phyloP scores from a whole-genome alignment of 2,888 invertebrate genomes.

The Napeogenes sylphis region DNA sequence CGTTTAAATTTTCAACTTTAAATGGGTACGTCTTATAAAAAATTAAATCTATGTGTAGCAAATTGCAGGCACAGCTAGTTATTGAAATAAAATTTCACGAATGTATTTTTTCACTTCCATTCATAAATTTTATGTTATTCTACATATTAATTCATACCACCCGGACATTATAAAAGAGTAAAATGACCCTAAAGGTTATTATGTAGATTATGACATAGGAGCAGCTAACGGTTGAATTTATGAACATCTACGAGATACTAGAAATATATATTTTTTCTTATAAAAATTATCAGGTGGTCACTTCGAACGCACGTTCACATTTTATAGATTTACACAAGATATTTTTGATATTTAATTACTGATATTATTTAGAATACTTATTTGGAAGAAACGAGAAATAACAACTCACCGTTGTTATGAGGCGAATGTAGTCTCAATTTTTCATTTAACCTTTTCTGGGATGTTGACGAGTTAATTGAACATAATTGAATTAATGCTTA shows the following conservation, averaged over 20 bases:
- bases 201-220: conserved; percentile 52
- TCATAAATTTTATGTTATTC: neutral
- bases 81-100: too few relatives aligned
- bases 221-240: conserved; percentile 60
- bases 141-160: conserved; percentile 27
- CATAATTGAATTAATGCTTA: conserved; percentile 4
- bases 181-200: conserved; percentile 55
- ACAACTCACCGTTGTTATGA: conserved; percentile 9
- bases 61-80: too few relatives aligned
- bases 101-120: too few relatives aligned
- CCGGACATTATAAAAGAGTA: conserved; percentile 36
- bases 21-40: too few relatives aligned
- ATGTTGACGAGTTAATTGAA: conserved; percentile 1
- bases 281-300: conserved; percentile 16
- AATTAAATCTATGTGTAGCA: too few relatives aligned
- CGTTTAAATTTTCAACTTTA: too few relatives aligned
- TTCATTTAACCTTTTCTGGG: conserved; percentile 7
- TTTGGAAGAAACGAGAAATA: neutral
- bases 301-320: neutral
- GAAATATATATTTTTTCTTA: conserved; percentile 42
- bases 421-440: conserved; percentile 4
- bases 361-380: neutral
- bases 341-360: neutral
- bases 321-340: conserved; percentile 1
- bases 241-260: conserved; percentile 40